Evolutionary conservation across 2,888 invertebrate genomes (phyloP).

Genomic region (Baronia brevicornis): DNA sequence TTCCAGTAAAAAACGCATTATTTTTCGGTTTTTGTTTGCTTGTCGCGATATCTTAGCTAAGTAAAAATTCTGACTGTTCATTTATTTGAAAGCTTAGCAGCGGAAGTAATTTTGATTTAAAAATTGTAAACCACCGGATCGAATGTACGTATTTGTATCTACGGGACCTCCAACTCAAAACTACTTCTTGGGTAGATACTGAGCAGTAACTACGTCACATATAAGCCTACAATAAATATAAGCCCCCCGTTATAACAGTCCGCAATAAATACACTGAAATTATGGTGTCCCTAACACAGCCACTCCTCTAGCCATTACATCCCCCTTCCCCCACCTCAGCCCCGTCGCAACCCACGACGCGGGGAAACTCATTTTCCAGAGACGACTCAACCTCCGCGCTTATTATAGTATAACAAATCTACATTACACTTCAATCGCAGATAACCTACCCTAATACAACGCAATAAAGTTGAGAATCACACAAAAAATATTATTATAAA

Average conservation of each 20-base stretch:
- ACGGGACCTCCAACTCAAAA: too few relatives aligned
- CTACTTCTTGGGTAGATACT: too few relatives aligned
- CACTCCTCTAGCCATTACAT: conserved; percentile 14
- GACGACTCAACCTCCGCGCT: conserved; percentile 60
- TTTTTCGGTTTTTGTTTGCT: too few relatives aligned
- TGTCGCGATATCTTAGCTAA: too few relatives aligned
- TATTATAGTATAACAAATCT: conserved; percentile 48
- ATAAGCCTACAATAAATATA: background rate
- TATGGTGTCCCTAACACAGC: conserved; percentile 8
- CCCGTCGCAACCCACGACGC: conserved; percentile 46
- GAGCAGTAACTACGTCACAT: background rate
- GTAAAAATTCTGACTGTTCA: too few relatives aligned
- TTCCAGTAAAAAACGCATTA: too few relatives aligned
- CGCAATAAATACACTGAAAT: too few relatives aligned
- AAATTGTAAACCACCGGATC: too few relatives aligned
- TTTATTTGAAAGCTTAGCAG: too few relatives aligned
- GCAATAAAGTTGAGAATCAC: conserved; percentile 24
- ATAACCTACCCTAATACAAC: background rate
- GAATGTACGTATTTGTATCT: too few relatives aligned
- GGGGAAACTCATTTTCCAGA: conserved; percentile 73
- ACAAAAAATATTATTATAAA: conserved; percentile 1
- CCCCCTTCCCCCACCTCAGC: conserved; percentile 38
- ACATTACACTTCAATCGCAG: conserved; percentile 4
- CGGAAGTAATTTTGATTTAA: too few relatives aligned
- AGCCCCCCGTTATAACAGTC: conserved; percentile 1